These are phyloP conservation scores for Malachius bipustulatus DNA, from an alignment of 2,888 invertebrate genomes.

Conservation along the genomic window DNA sequence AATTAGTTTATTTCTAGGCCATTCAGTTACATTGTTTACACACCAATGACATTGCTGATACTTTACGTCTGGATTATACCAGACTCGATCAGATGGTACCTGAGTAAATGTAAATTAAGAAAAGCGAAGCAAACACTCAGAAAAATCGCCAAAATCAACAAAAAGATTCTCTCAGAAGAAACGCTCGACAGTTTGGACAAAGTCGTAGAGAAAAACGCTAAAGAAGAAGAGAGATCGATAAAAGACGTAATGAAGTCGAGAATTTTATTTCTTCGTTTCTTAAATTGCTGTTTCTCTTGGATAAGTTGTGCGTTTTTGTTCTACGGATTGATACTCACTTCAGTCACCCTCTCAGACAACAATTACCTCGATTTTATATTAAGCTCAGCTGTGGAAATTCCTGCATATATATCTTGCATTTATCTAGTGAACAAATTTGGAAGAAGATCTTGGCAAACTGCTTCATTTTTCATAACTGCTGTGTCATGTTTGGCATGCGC, in stretches of 20 bases:
- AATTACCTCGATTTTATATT: too few species aligned
- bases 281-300: constrained; percentile 66
- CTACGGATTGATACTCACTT: constrained; percentile 67
- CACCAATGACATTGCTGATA: constrained; percentile 55
- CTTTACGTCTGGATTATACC: constrained; percentile 55
- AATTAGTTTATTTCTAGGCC: constrained; percentile 18
- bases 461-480: too few species aligned
- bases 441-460: too few species aligned
- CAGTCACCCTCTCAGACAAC: too few species aligned
- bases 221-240: constrained; percentile 14
- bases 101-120: constrained; percentile 46
- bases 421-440: too few species aligned
- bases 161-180: constrained; percentile 26
- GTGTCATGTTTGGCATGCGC: too few species aligned
- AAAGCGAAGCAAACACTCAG: constrained; percentile 46
- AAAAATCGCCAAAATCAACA: constrained; percentile 52
- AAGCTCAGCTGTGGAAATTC: too few species aligned
- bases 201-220: constrained; percentile 9
- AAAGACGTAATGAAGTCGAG: constrained; percentile 44
- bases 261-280: constrained; percentile 42
- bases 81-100: constrained; percentile 66
- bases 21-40: constrained; percentile 41
- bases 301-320: constrained; percentile 66
- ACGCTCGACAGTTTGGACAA: constrained; percentile 26
- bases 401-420: too few species aligned